Conservation (phyloP, 2,888 invertebrate genomes). For the Callosobruchus maculatus region DNA sequence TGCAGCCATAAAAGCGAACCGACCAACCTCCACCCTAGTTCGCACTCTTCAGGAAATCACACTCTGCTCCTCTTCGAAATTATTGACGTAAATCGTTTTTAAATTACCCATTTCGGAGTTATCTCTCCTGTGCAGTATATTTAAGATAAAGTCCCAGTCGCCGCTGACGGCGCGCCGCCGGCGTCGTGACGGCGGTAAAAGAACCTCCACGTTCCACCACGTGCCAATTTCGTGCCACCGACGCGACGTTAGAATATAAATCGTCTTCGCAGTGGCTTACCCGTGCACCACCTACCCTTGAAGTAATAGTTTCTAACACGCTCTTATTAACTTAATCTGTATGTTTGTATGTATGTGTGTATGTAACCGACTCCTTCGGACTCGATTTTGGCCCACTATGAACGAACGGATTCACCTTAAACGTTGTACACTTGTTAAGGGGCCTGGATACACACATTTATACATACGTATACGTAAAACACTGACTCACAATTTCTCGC, state of each 20-base stretch:
- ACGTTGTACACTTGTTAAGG: no score
- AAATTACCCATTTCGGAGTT: neutral
- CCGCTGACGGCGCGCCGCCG: neutral
- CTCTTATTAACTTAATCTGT: no score
- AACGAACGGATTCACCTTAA: no score
- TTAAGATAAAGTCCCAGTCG: neutral
- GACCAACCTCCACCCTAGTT: neutral
- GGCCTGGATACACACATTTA: no score
- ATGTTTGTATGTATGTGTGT: no score
- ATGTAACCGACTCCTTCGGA: no score
- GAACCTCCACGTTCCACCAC: neutral
- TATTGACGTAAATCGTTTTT: neutral
- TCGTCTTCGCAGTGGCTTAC: neutral
- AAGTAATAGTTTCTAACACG: no score
- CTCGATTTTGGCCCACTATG: no score
- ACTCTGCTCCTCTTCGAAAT: neutral
- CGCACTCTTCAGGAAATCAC: neutral
- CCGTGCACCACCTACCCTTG: no score
- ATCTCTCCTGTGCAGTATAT: neutral
- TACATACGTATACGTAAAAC: no score
- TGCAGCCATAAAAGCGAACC: neutral
- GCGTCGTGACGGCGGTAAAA: neutral
- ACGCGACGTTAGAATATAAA: neutral
- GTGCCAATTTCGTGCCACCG: neutral
- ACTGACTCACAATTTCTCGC: no score